These are phyloP conservation scores for Piezodorus guildinii DNA, from an alignment of 1,140 invertebrate genomes.

Conservation along the genomic window DNA sequence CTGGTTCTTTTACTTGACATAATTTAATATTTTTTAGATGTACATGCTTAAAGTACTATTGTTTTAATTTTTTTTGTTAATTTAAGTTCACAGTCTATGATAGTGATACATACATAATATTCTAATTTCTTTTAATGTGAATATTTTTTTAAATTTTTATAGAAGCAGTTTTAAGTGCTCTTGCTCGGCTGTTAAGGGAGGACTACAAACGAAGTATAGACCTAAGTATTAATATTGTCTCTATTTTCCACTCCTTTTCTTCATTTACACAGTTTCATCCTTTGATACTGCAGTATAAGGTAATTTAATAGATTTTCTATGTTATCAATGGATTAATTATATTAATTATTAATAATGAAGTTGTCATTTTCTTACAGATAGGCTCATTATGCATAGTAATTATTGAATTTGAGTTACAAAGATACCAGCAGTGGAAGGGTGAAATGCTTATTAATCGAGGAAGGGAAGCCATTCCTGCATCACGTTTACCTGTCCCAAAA, in stretches of 20 bases:
- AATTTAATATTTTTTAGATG: no score
- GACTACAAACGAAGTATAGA: conserved; percentile 95
- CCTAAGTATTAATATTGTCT: conserved; percentile 90
- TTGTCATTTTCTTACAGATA: conserved; percentile 47
- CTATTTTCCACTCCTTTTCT: conserved; percentile 95
- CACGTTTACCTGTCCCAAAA: conserved; percentile 29
- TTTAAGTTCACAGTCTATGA: no score
- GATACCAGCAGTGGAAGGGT: conserved; percentile 87
- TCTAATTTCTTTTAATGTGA: no score
- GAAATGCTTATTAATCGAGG: conserved; percentile 39
- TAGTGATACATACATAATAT: no score
- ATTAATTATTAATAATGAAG: neutral
- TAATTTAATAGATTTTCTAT: conserved; percentile 31
- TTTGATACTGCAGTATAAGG: conserved; percentile 80
- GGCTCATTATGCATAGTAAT: conserved; percentile 93
- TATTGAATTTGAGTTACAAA: conserved; percentile 82
- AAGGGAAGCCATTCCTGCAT: conserved; percentile 12
- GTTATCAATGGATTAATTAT: conserved; percentile 1
- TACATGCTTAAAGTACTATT: no score
- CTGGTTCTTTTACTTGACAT: neutral
- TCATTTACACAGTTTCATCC: conserved; percentile 92
- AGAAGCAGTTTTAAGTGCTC: conserved; percentile 91
- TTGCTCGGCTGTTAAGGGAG: conserved; percentile 87
- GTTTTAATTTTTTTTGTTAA: no score
- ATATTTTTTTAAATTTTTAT: no score